Evolutionary conservation across 2,888 invertebrate species (phyloP), one percentile per base, ranked within the genome.

Genomic region (Cepaea hortensis): DNA sequence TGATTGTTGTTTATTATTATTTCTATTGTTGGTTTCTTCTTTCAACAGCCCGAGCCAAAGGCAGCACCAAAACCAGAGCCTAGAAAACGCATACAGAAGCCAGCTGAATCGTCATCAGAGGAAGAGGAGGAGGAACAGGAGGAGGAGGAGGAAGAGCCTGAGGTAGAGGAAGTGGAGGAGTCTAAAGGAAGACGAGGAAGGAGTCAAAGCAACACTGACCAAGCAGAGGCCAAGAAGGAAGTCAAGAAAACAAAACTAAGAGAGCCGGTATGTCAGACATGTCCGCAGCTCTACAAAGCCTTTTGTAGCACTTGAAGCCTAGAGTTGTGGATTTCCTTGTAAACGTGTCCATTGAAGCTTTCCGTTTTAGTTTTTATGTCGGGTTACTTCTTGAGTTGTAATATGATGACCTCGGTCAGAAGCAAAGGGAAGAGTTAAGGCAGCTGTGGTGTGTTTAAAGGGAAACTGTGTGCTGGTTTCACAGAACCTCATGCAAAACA

Each of bases 111-210:
- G 65, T 85, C 85, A 2, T 11, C 48, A 6, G 75, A 48, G 18
- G 75, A 48, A 18, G 48, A 48, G 4, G 48, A 48, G 18, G 48
- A 48, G 18, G 75, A 75, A 23, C 48, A 75, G 18, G 75, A 48
- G 48, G 75, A 75, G 48, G 86, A 87, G 68, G 85, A 85, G 70
- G 88, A 88, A 18, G 84, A 82, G 65, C 82, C 75, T 15, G 90
- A 90, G 4, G 90, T 55, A 18, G 82, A 77, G 20, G 79, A 86
- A 75, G 77, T 76, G 18, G 55, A 81, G 77, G 87, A 88, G 48
- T 15, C 81, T 62, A 84, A 65, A 77, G n/a, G 46, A 48, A 77
- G 82, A 65, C 35, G 72, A 65, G 85, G 81, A 9, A 73, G 85
- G 75, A 81, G 65, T 18, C 85, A 81, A 55, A 85, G 61, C 81